Percentiles rank a stretch among this genome's conserved stretches.
Evolutionary conservation across 2,797 vertebrate species (phyloP).

Genomic region (Margarornis squamiger): DNA sequence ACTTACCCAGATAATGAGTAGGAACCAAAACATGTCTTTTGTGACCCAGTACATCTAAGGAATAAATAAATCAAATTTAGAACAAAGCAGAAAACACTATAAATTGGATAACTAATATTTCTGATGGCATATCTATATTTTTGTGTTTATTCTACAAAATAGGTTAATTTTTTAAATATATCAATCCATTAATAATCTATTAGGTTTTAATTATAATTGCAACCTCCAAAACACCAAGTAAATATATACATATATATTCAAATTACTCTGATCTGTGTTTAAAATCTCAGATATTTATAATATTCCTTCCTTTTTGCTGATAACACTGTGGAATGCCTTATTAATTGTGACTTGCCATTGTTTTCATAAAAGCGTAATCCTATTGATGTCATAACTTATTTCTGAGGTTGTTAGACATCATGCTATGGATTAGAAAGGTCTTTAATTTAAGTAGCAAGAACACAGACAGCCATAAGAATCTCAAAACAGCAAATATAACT

Average conservation of each 20-base stretch:
- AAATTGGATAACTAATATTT: not conserved
- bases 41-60: not conserved
- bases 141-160: not conserved
- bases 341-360: not conserved
- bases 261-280: not conserved
- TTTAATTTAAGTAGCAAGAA: slow-evolving; percentile 11
- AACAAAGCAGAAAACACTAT: not conserved
- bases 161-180: not conserved
- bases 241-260: not conserved
- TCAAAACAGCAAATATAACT: slow-evolving; percentile 24
- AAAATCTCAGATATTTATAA: not conserved
- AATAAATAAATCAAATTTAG: not conserved
- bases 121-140: not conserved
- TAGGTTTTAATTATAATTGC: not conserved
- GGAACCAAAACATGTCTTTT: not conserved
- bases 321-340: not conserved
- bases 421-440: not conserved
- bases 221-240: not conserved
- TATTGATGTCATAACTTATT: slow-evolving; percentile 45
- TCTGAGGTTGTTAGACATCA: not conserved
- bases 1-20: not conserved
- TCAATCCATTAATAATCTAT: not conserved
- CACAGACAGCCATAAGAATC: slow-evolving; percentile 27
- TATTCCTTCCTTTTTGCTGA: not conserved
- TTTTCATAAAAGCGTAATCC: slow-evolving; percentile 28